Percentiles rank a stretch among this genome's conserved stretches.
Conservation (phyloP, 2,888 invertebrate species). For the Netelia inedita region DNA sequence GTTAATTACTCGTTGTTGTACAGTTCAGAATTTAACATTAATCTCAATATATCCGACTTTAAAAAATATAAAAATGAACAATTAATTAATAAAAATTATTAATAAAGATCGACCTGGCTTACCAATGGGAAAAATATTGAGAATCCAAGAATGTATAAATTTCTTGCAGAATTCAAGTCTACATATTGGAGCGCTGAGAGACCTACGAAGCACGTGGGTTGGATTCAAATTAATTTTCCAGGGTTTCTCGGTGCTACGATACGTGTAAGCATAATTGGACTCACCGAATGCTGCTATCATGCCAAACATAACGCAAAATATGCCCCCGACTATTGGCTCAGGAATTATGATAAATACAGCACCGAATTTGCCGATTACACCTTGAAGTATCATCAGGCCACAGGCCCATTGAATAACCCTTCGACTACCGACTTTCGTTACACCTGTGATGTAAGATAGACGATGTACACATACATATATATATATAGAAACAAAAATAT, state of each 20-base stretch:
- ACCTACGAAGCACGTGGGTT: conserved; percentile 83
- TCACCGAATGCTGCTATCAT: conserved; percentile 93
- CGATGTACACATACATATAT: too few relatives aligned
- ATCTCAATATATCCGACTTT: too few relatives aligned
- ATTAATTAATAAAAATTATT: too few relatives aligned
- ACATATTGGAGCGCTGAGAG: conserved; percentile 93
- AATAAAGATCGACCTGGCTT: conserved; percentile 33
- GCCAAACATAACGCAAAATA: conserved; percentile 94
- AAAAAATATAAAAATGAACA: too few relatives aligned
- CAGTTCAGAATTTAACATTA: too few relatives aligned
- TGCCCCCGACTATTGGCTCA: conserved; percentile 92
- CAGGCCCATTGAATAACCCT: conserved; percentile 93
- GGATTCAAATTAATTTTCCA: background rate
- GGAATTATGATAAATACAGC: conserved; percentile 93
- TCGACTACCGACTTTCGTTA: conserved; percentile 90
- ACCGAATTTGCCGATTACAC: conserved; percentile 91
- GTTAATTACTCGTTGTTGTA: background rate
- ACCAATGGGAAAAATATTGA: conserved; percentile 94
- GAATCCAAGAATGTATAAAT: conserved; percentile 95
- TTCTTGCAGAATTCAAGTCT: conserved; percentile 93
- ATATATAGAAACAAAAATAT: too few relatives aligned
- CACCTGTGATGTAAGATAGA: conserved; percentile 73
- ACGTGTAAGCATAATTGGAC: conserved; percentile 59
- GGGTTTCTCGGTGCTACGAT: too few relatives aligned
- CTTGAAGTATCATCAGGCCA: conserved; percentile 90